phyloP scores from a whole-genome alignment of 2,888 invertebrate species.

The Erebia aethiops region DNA sequence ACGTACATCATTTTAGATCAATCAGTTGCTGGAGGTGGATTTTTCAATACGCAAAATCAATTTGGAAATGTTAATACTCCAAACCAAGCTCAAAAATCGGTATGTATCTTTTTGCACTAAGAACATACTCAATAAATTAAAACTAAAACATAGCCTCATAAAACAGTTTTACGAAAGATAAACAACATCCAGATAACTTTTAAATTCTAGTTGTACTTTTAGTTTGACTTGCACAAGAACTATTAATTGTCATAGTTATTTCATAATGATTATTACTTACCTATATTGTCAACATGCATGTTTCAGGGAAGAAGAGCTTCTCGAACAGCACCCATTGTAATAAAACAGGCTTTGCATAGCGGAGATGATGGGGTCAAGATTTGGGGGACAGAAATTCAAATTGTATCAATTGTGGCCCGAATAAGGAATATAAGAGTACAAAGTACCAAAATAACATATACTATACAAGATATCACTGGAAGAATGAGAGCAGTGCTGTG shows the following conservation, averaged over 20 bases:
- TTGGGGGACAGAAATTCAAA: conserved; percentile 79
- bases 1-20: conserved; percentile 61
- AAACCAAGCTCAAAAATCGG: conserved; percentile 70
- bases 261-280: background rate
- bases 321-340: conserved; percentile 77
- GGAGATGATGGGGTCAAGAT: conserved; percentile 78
- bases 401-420: conserved; percentile 71
- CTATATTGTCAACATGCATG: background rate
- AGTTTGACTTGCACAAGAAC: too few relatives aligned
- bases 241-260: background rate
- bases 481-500: conserved; percentile 77
- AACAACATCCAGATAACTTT: too few relatives aligned
- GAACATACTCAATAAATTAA: background rate
- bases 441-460: conserved; percentile 79
- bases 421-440: conserved; percentile 73
- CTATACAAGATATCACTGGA: conserved; percentile 78
- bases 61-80: conserved; percentile 76
- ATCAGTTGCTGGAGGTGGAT: conserved; percentile 74
- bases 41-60: conserved; percentile 74
- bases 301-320: conserved; percentile 70
- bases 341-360: conserved; percentile 73
- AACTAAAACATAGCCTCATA: too few relatives aligned
- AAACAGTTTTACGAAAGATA: too few relatives aligned
- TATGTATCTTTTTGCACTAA: conserved; percentile 43
- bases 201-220: too few relatives aligned